A percentile compares a stretch with the other conserved stretches of the same genome.
phyloP scores from a whole-genome alignment of 23 tunicate species.

The Ciona savignyi region DNA sequence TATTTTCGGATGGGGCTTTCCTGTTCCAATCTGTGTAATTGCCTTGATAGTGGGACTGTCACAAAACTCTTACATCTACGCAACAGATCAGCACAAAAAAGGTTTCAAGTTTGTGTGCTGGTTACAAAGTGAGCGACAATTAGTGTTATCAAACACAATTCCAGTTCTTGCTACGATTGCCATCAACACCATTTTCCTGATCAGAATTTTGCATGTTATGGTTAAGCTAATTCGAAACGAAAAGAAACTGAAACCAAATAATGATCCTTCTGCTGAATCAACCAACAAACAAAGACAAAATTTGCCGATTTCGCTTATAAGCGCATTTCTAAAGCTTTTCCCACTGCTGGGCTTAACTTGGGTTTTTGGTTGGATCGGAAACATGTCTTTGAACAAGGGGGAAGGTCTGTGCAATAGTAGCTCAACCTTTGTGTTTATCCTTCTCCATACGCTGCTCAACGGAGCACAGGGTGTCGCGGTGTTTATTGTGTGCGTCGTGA shows the following conservation, averaged over 20 bases:
- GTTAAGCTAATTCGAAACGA: slow-evolving; percentile 5
- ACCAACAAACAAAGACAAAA: background rate
- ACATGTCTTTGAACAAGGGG: background rate
- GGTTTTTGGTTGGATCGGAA: slow-evolving; percentile 29
- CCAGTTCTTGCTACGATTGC: slow-evolving; percentile 9
- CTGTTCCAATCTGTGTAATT: background rate
- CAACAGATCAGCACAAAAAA: background rate
- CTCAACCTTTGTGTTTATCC: background rate
- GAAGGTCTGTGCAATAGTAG: background rate
- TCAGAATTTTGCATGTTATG: slow-evolving; percentile 4
- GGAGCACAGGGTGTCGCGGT: slow-evolving; percentile 27
- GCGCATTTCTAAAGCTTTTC: slow-evolving; percentile 29
- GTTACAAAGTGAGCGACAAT: slow-evolving; percentile 6
- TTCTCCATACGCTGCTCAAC: slow-evolving; percentile 17
- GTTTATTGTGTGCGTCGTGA: slow-evolving; percentile 24
- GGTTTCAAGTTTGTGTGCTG: background rate
- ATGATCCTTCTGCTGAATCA: background rate
- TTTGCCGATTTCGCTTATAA: slow-evolving; percentile 1
- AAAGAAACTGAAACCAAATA: background rate
- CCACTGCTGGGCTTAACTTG: slow-evolving; percentile 33
- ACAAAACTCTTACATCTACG: slow-evolving; percentile 3
- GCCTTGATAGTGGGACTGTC: slow-evolving; percentile 18
- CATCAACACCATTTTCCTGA: slow-evolving; percentile 11
- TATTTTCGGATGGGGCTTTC: slow-evolving; percentile 26
- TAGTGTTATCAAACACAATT: slow-evolving; percentile 18